phyloP scores from a whole-genome alignment of 2,888 invertebrate species.

The Octonoba sinensis region DNA sequence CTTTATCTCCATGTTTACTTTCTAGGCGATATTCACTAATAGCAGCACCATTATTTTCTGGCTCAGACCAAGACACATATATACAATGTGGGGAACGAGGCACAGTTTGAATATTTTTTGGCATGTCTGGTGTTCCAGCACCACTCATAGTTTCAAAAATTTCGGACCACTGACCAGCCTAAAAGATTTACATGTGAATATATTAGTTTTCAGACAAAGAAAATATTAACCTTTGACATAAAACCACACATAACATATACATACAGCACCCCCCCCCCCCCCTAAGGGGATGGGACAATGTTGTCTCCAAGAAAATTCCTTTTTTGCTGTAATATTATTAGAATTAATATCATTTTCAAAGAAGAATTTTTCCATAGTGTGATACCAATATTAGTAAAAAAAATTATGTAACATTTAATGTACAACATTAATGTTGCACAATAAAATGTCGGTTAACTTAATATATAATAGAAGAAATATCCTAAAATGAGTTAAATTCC shows the following conservation, averaged over 20 bases:
- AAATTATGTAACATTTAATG: no score
- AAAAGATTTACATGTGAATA: conserved; percentile 35
- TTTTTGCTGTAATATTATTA: no score
- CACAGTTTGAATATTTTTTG: conserved; percentile 75
- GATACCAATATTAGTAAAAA: no score
- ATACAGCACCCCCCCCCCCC: background rate
- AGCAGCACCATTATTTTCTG: conserved; percentile 81
- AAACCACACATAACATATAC: background rate
- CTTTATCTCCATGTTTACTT: conserved; percentile 39
- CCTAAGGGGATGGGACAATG: no score
- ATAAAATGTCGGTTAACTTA: no score
- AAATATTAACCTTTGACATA: background rate
- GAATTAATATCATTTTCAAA: no score
- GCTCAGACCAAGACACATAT: conserved; percentile 79
- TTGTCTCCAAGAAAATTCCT: no score
- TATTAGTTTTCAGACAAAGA: background rate
- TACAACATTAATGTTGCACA: no score
- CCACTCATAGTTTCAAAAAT: conserved; percentile 81
- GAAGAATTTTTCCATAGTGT: no score
- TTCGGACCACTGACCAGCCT: conserved; percentile 84
- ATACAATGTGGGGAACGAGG: conserved; percentile 79
- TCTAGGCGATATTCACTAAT: conserved; percentile 79
- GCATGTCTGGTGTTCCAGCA: conserved; percentile 85
- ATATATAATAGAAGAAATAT: no score
- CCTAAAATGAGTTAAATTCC: no score